A percentile compares a stretch with the other conserved stretches of the same genome.
Conservation (phyloP, 1,140 invertebrate species). For the Drosophila carrolli region DNA sequence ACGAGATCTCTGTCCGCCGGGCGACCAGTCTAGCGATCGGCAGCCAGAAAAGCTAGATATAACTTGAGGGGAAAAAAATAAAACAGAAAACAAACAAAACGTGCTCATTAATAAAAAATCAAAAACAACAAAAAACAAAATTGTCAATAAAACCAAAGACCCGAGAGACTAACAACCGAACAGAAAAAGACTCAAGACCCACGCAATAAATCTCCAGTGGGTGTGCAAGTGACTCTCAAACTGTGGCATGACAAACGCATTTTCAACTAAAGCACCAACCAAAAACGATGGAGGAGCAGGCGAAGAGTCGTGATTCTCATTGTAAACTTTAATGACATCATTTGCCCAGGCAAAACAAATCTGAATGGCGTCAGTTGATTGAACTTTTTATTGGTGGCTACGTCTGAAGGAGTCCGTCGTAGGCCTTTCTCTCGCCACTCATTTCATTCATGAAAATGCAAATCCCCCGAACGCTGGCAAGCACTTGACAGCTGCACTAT, state of each 20-base stretch:
- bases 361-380: slow-evolving; percentile 66
- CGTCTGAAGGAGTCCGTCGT: slow-evolving; percentile 26
- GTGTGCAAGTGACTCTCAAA: slow-evolving; percentile 61
- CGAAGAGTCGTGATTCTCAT: slow-evolving; percentile 60
- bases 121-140: slow-evolving; percentile 69
- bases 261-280: slow-evolving; percentile 33
- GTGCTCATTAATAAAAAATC: slow-evolving; percentile 66
- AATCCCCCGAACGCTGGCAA: slow-evolving; percentile 53
- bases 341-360: slow-evolving; percentile 43
- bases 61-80: slow-evolving; percentile 18
- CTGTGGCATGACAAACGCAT: slow-evolving; percentile 70
- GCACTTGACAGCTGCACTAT: slow-evolving; percentile 71
- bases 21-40: slow-evolving; percentile 17
- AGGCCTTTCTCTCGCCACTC: slow-evolving; percentile 61
- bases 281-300: slow-evolving; percentile 3
- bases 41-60: slow-evolving; percentile 6
- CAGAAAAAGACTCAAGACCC: slow-evolving; percentile 51
- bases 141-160: slow-evolving; percentile 68
- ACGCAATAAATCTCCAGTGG: slow-evolving; percentile 60
- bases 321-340: slow-evolving; percentile 69
- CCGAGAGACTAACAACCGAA: slow-evolving; percentile 32
- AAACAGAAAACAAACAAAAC: slow-evolving; percentile 64
- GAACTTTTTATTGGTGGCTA: slow-evolving; percentile 64
- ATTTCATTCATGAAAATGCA: slow-evolving; percentile 79
- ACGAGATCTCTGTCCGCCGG: slow-evolving; percentile 44